phyloP scores from a whole-genome alignment of 2,888 invertebrate species.

The Acronicta alni region DNA sequence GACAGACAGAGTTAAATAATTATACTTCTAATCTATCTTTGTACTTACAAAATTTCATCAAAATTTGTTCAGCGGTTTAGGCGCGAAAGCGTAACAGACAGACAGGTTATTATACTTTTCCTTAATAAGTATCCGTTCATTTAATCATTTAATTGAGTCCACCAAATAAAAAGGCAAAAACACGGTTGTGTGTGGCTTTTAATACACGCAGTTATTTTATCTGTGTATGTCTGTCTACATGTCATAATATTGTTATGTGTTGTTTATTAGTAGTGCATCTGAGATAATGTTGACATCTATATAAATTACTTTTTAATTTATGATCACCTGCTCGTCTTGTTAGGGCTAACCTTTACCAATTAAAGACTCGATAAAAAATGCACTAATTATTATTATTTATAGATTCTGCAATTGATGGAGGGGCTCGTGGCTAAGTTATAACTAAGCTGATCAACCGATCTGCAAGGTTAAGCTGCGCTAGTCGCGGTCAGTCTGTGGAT shows the following conservation, averaged over 20 bases:
- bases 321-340: slow-evolving; percentile 22
- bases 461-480: no score
- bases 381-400: slow-evolving; percentile 7
- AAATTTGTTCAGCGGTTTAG: no score
- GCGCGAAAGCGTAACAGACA: no score
- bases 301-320: slow-evolving; percentile 6
- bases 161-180: slow-evolving; percentile 2
- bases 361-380: slow-evolving; percentile 1
- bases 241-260: slow-evolving; percentile 3
- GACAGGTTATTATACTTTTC: no score
- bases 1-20: no score
- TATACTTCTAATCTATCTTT: no score
- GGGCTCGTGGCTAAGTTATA: no score
- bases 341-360: background rate
- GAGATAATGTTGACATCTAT: slow-evolving; percentile 1
- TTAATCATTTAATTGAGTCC: slow-evolving; percentile 1
- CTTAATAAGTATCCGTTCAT: no score
- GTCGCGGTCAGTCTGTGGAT: no score
- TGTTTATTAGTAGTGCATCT: background rate
- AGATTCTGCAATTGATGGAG: no score
- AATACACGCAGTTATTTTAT: background rate
- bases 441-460: no score
- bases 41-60: no score
- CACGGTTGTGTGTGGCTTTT: background rate
- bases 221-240: background rate